phyloP scores from a whole-genome alignment of 2,888 invertebrate species.

The Toxonevra muliebris region DNA sequence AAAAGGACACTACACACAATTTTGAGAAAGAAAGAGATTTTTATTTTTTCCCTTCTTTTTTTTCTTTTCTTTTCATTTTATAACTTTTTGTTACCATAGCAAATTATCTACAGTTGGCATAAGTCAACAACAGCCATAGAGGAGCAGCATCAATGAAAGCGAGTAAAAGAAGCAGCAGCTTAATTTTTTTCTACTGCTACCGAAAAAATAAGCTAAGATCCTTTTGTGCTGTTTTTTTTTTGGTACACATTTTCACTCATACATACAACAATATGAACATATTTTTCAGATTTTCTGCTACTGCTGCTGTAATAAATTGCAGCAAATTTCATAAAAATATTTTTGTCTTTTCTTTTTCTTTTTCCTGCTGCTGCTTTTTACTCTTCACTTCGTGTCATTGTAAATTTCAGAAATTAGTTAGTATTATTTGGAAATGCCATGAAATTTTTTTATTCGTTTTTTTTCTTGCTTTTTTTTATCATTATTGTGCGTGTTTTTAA shows the following conservation, averaged over 20 bases:
- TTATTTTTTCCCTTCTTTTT: not conserved
- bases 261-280: no score
- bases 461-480: not conserved
- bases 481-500: not conserved
- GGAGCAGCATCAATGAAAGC: not conserved
- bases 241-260: no score
- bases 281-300: no score
- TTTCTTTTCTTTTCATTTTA: not conserved
- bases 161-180: not conserved
- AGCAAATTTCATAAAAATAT: not conserved
- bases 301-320: not conserved
- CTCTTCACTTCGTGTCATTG: not conserved
- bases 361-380: not conserved
- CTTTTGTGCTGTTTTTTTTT: no score
- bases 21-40: no score
- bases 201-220: not conserved
- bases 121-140: not conserved
- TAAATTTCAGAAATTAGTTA: conserved; percentile 1
- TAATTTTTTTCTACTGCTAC: not conserved
- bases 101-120: conserved; percentile 7
- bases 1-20: no score
- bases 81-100: not conserved
- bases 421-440: not conserved
- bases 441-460: not conserved
- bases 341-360: no score